These are phyloP conservation scores for Melangyna quadrimaculata DNA, from an alignment of 2,888 invertebrate genomes.

Conservation along the genomic window DNA sequence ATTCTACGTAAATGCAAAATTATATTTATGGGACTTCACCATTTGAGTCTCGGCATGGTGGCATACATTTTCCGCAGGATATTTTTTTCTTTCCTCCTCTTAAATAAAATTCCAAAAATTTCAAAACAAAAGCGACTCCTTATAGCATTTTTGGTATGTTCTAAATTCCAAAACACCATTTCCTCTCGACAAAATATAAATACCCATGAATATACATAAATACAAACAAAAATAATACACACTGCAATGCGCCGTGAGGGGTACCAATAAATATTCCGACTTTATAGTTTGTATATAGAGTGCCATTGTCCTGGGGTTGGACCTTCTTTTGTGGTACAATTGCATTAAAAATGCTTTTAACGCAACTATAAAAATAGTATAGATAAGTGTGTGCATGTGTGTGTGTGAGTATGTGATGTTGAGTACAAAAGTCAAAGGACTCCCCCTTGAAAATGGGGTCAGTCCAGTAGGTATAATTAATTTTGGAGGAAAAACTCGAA, in stretches of 20 bases:
- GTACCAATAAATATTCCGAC: not conserved
- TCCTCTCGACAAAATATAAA: not conserved
- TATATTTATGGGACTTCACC: slow-evolving; percentile 22
- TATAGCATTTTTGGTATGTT: not conserved
- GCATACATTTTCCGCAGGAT: not conserved
- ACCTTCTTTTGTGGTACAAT: not conserved
- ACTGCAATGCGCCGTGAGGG: slow-evolving; percentile 9
- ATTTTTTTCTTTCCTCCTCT: not conserved
- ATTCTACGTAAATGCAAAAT: slow-evolving; percentile 4
- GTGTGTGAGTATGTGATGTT: not conserved
- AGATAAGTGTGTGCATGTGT: too few relatives aligned
- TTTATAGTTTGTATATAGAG: too few relatives aligned
- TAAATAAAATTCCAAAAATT: slow-evolving; percentile 9
- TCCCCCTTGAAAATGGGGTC: not conserved
- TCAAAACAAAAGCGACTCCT: not conserved
- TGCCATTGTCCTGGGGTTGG: not conserved
- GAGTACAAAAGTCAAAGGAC: not conserved
- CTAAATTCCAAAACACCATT: slow-evolving; percentile 11
- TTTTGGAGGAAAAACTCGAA: not conserved
- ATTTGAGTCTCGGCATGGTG: not conserved
- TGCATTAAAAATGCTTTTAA: not conserved
- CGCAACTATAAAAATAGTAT: not conserved
- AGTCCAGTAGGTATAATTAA: not conserved
- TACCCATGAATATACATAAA: too few relatives aligned
- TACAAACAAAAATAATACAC: not conserved